A percentile compares a stretch with the other conserved stretches of the same genome.
Conservation (phyloP, 2,888 invertebrate species). For the Ethmia dodecea region DNA sequence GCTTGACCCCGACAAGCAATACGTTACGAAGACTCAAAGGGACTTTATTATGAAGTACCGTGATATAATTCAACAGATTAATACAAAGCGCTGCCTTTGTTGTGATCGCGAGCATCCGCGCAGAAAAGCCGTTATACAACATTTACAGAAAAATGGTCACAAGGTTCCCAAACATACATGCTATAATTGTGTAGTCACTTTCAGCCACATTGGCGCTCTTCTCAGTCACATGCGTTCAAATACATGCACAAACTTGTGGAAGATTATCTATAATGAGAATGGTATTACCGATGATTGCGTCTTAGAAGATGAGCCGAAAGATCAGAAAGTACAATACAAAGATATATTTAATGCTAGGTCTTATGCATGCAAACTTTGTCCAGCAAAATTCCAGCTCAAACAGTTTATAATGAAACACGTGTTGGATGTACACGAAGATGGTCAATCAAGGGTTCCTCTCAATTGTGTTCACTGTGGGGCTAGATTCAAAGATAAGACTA, state of each 20-base stretch:
- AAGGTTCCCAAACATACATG: slow-evolving; percentile 80
- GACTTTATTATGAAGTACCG: slow-evolving; percentile 65
- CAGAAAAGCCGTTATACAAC: slow-evolving; percentile 71
- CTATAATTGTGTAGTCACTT: slow-evolving; percentile 79
- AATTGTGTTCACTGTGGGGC: slow-evolving; percentile 64
- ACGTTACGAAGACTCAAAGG: slow-evolving; percentile 63
- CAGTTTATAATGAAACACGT: slow-evolving; percentile 74
- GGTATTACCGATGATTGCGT: slow-evolving; percentile 69
- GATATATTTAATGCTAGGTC: slow-evolving; percentile 72
- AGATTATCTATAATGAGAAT: slow-evolving; percentile 67
- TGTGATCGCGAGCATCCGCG: slow-evolving; percentile 68
- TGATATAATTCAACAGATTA: slow-evolving; percentile 67
- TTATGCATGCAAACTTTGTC: slow-evolving; percentile 69
- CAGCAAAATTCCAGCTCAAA: slow-evolving; percentile 71
- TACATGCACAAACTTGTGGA: slow-evolving; percentile 69
- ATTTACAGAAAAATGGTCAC: slow-evolving; percentile 72
- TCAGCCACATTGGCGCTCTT: slow-evolving; percentile 69
- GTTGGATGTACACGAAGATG: slow-evolving; percentile 68
- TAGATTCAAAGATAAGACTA: slow-evolving; percentile 60
- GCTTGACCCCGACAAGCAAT: slow-evolving; percentile 55
- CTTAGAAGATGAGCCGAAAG: slow-evolving; percentile 58
- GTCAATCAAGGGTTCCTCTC: slow-evolving; percentile 58
- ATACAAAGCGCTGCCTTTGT: slow-evolving; percentile 67
- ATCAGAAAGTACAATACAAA: slow-evolving; percentile 60
- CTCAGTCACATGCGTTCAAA: slow-evolving; percentile 73